Conservation (phyloP, 2,888 invertebrate species). For the Paralinhomoeus sp. region DNA sequence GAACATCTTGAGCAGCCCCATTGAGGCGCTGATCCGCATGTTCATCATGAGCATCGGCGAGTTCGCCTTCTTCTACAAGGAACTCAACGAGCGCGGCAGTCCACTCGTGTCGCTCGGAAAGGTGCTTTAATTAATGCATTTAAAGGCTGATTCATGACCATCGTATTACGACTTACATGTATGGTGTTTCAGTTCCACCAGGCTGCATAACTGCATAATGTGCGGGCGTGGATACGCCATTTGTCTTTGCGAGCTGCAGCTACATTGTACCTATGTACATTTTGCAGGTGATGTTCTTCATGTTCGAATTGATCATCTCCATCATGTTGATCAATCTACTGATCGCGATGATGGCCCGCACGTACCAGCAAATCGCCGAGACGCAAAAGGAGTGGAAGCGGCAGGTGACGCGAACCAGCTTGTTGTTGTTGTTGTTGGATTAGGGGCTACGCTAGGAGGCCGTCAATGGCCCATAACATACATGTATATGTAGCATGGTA, state of each 20-base stretch:
- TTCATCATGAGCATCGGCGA: slow-evolving; percentile 93
- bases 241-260: too few species aligned
- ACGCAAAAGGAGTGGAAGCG: slow-evolving; percentile 93
- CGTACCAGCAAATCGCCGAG: slow-evolving; percentile 88
- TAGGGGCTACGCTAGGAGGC: too few species aligned
- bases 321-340: slow-evolving; percentile 86
- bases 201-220: too few species aligned
- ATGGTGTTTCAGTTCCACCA: too few species aligned
- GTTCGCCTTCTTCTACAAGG: slow-evolving; percentile 76
- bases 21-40: slow-evolving; percentile 88
- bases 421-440: too few species aligned
- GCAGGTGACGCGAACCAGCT: slow-evolving; percentile 35
- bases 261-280: neutral
- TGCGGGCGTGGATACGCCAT: too few species aligned
- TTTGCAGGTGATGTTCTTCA: slow-evolving; percentile 47
- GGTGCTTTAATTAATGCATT: too few species aligned
- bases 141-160: too few species aligned
- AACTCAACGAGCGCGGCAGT: slow-evolving; percentile 43
- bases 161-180: too few species aligned
- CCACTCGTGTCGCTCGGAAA: too few species aligned
- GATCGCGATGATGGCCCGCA: slow-evolving; percentile 98
- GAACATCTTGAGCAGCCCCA: slow-evolving; percentile 37
- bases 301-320: slow-evolving; percentile 89
- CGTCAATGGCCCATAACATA: too few species aligned
- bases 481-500: too few species aligned